A percentile compares a stretch with the other conserved stretches of the same genome.
These are phyloP conservation scores for Pterocles burchelli DNA, from an alignment of 2,113 vertebrate genomes.

Conservation along the genomic window DNA sequence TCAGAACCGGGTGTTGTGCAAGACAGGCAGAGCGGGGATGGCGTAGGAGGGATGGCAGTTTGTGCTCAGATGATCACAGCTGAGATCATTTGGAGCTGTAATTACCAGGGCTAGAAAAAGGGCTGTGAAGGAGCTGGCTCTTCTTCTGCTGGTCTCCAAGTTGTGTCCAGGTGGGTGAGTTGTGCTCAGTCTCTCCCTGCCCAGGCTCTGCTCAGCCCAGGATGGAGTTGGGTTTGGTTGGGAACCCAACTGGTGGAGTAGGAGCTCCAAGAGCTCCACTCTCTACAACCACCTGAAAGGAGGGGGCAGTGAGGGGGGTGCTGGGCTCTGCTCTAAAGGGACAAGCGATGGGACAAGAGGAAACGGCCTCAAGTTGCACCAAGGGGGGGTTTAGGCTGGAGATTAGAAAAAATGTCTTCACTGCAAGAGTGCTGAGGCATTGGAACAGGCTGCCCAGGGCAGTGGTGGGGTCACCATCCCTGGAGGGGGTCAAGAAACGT, in stretches of 20 bases:
- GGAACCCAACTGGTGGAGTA: not conserved
- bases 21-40: not conserved
- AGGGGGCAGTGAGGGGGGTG: too few species aligned
- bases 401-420: too few species aligned
- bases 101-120: not conserved
- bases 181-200: accelerated
- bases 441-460: too few species aligned
- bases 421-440: too few species aligned
- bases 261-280: not conserved
- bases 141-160: not conserved
- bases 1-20: not conserved
- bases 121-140: not conserved
- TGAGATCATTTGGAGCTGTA: not conserved
- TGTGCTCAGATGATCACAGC: not conserved
- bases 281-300: too few species aligned
- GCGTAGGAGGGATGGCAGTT: not conserved
- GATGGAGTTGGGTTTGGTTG: not conserved
- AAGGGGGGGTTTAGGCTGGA: too few species aligned
- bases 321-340: too few species aligned
- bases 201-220: not conserved
- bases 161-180: accelerated
- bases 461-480: too few species aligned
- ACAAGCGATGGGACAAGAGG: too few species aligned
- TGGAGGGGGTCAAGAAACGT: too few species aligned
- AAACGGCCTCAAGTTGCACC: too few species aligned